phyloP scores from a whole-genome alignment of 2,797 vertebrate species.

The Sebastes itinus region DNA sequence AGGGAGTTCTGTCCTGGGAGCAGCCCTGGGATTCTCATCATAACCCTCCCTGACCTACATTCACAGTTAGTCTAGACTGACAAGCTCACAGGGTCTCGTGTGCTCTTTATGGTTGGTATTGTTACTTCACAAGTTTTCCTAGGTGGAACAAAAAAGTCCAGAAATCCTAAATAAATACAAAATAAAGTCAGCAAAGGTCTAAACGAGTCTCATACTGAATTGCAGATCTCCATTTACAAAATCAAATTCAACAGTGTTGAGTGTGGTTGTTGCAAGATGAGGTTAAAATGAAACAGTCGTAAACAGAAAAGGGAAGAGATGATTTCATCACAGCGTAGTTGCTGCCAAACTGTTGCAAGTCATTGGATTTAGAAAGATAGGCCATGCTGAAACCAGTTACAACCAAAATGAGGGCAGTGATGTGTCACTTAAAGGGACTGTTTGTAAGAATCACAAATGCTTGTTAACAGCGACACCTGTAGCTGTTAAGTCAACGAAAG shows the following conservation, averaged over 20 bases:
- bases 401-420: background rate
- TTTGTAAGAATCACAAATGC: no score
- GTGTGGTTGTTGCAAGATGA: background rate
- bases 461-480: no score
- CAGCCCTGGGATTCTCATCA: slow-evolving; percentile 69
- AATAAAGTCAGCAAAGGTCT: background rate
- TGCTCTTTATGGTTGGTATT: background rate
- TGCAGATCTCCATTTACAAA: background rate
- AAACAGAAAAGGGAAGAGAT: background rate
- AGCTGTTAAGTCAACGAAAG: no score
- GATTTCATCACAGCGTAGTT: background rate
- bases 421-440: background rate
- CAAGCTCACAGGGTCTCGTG: background rate
- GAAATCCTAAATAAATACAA: background rate
- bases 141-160: background rate
- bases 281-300: background rate
- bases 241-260: background rate
- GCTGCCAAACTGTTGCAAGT: background rate
- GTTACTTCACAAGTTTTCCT: background rate
- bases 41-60: slow-evolving; percentile 69
- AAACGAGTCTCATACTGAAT: background rate
- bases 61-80: slow-evolving; percentile 35
- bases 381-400: background rate
- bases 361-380: background rate
- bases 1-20: slow-evolving; percentile 20